phyloP scores from a whole-genome alignment of 2,888 invertebrate species.

The Nycteola revayana region DNA sequence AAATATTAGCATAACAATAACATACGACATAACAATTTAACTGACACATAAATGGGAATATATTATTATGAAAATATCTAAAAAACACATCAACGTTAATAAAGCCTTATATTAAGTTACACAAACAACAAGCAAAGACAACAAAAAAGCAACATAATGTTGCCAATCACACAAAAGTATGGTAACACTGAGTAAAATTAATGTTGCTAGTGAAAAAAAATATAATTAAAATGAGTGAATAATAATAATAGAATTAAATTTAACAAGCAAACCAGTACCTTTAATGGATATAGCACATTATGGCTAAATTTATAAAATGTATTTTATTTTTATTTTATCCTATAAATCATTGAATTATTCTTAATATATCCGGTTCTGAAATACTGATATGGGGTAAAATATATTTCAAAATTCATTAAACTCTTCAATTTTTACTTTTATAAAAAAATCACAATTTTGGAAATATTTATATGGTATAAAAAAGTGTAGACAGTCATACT shows the following conservation, averaged over 20 bases:
- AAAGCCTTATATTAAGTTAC: no score
- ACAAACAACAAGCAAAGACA: conserved; percentile 11
- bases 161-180: conserved; percentile 4
- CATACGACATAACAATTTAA: background rate
- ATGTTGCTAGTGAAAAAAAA: conserved; percentile 2
- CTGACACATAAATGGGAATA: conserved; percentile 1
- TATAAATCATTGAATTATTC: conserved; percentile 2
- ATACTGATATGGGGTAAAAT: no score
- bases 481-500: no score
- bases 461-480: no score
- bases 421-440: no score
- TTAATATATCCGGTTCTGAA: no score
- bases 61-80: no score
- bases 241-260: conserved; percentile 12
- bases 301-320: conserved; percentile 22
- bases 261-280: conserved; percentile 25
- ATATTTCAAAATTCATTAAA: no score
- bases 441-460: no score
- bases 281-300: conserved; percentile 26
- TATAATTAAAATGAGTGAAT: conserved; percentile 9
- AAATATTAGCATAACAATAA: background rate
- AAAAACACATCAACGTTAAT: no score
- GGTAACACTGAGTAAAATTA: conserved; percentile 10
- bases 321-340: conserved; percentile 8
- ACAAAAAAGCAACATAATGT: conserved; percentile 11